These are phyloP conservation scores for Leptodactylus fallax DNA, from an alignment of 2,797 vertebrate species.

Conservation along the genomic window DNA sequence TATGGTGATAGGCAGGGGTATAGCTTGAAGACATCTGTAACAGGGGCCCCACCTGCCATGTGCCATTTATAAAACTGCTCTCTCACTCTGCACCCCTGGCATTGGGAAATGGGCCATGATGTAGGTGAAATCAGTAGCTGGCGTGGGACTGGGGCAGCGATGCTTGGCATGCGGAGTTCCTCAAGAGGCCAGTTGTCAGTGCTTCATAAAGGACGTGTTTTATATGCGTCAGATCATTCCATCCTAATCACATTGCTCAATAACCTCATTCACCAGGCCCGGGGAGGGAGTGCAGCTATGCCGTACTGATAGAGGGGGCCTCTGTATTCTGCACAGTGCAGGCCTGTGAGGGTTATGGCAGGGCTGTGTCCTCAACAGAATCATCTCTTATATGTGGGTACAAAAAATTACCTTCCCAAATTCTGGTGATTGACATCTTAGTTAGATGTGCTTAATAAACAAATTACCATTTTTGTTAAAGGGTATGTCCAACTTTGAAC, in stretches of 20 bases:
- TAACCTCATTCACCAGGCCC: conserved; percentile 26
- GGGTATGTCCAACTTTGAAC: neutral
- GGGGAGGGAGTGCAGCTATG: neutral
- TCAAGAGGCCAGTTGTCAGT: conserved; percentile 21
- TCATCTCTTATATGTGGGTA: neutral
- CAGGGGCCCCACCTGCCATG: no score
- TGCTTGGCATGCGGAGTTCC: conserved; percentile 18
- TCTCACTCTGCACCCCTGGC: neutral
- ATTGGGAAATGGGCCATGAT: neutral
- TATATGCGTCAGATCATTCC: conserved; percentile 1
- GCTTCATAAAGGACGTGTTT: neutral
- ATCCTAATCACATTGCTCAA: conserved; percentile 15
- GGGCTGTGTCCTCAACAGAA: neutral
- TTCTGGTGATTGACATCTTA: neutral
- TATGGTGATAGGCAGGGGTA: no score
- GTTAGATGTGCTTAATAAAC: neutral
- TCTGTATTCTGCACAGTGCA: neutral
- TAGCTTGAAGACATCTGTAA: neutral
- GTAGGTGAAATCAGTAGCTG: neutral
- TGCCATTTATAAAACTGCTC: no score
- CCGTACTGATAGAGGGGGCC: neutral
- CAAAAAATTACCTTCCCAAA: neutral
- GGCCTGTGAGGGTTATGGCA: neutral
- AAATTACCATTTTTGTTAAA: neutral
- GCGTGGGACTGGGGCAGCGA: conserved; percentile 15